These are phyloP conservation scores for Leuciscus waleckii DNA, from an alignment of 2,797 vertebrate species.

Conservation along the genomic window DNA sequence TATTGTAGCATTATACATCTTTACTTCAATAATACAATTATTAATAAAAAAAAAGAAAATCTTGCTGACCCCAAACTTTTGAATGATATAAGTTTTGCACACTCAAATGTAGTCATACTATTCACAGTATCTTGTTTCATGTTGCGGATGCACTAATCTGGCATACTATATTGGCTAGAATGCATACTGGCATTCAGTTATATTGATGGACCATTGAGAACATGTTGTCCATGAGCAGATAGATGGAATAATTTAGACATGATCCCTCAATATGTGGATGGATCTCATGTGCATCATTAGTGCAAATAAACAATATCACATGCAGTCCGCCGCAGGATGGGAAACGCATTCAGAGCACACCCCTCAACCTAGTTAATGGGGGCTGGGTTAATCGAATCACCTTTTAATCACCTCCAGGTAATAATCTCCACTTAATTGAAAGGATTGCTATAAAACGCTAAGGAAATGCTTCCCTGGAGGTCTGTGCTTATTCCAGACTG, in stretches of 20 bases:
- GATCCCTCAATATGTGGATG: background rate
- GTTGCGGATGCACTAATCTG: background rate
- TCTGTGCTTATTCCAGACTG: slow-evolving; percentile 69
- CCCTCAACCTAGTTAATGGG: slow-evolving; percentile 62
- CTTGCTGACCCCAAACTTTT: background rate
- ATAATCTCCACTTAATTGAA: slow-evolving; percentile 79
- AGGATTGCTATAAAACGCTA: slow-evolving; percentile 72
- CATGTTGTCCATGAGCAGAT: background rate
- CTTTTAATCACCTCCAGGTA: slow-evolving; percentile 74
- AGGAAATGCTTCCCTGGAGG: slow-evolving; percentile 70
- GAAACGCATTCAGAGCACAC: background rate
- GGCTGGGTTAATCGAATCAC: slow-evolving; percentile 77
- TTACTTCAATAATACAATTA: background rate
- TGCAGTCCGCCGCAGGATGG: background rate
- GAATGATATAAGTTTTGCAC: background rate
- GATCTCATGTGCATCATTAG: slow-evolving; percentile 11
- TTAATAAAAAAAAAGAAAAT: background rate
- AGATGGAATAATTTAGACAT: background rate
- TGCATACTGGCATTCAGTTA: background rate
- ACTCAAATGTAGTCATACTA: background rate
- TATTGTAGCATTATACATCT: background rate
- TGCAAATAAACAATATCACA: background rate
- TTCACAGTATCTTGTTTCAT: background rate
- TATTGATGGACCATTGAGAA: background rate
- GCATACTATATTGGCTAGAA: background rate